Conservation (phyloP, 2,113 vertebrate species). For the Siniperca chuatsi region DNA sequence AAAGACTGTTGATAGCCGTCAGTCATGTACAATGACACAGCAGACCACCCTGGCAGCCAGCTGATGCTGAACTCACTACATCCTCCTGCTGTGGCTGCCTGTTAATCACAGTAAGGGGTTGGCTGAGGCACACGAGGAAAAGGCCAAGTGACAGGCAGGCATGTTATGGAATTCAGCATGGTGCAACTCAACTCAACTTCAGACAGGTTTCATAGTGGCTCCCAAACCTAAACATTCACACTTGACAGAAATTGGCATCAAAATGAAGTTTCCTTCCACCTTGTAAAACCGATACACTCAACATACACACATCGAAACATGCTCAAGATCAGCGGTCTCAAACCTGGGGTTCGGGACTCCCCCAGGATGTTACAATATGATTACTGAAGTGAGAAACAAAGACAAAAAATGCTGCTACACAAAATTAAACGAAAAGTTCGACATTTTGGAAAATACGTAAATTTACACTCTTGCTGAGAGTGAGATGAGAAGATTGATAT, state of each 20-base stretch:
- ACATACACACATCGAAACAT: background rate
- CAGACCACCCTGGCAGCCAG: slow-evolving; percentile 9
- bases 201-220: background rate
- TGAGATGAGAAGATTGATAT: background rate
- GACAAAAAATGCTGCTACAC: background rate
- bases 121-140: background rate
- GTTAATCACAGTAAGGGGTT: slow-evolving; percentile 11
- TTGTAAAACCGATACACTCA: background rate
- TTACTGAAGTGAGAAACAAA: background rate
- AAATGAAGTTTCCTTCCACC: background rate
- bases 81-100: slow-evolving; percentile 11
- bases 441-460: background rate
- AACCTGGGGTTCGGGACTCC: background rate
- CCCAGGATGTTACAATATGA: background rate
- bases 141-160: slow-evolving; percentile 7
- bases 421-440: too few species aligned
- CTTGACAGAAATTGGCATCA: background rate
- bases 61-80: background rate
- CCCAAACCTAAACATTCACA: background rate
- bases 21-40: background rate
- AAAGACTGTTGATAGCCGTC: background rate
- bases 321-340: background rate
- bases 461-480: background rate
- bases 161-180: slow-evolving; percentile 8
- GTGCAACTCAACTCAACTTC: background rate